Conservation (phyloP, 2,113 vertebrate genomes). For the Neotragus moschatus region DNA sequence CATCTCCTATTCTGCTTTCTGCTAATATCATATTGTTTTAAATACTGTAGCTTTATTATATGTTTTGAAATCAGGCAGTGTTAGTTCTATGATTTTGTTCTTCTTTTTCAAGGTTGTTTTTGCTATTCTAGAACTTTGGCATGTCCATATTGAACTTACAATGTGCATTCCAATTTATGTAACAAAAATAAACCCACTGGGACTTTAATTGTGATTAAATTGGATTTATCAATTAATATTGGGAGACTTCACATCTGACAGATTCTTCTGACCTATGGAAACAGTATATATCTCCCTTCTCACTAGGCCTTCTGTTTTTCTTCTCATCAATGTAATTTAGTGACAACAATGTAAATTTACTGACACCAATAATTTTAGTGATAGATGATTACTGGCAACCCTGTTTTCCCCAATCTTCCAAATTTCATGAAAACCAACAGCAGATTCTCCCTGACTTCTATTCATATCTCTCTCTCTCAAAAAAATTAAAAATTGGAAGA, state of each 20-base stretch:
- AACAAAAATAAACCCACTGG: not conserved
- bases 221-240: not conserved
- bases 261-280: not conserved
- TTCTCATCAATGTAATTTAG: not conserved
- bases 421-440: not conserved
- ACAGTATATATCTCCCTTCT: not conserved
- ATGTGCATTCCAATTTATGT: conserved; percentile 11
- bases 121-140: conserved; percentile 27
- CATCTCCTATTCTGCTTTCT: conserved; percentile 3
- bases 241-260: not conserved
- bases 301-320: not conserved
- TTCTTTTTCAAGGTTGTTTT: conserved; percentile 13
- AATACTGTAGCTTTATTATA: conserved; percentile 7
- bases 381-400: not conserved
- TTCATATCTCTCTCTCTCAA: not conserved
- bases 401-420: not conserved
- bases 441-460: not conserved
- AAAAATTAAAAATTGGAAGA: not conserved
- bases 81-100: not conserved
- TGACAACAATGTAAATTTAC: not conserved
- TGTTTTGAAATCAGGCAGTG: conserved; percentile 5
- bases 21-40: not conserved
- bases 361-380: not conserved
- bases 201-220: not conserved
- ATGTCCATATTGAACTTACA: conserved; percentile 21